phyloP scores from a whole-genome alignment of 2,888 invertebrate genomes.

The Sarcophaga subvicina region DNA sequence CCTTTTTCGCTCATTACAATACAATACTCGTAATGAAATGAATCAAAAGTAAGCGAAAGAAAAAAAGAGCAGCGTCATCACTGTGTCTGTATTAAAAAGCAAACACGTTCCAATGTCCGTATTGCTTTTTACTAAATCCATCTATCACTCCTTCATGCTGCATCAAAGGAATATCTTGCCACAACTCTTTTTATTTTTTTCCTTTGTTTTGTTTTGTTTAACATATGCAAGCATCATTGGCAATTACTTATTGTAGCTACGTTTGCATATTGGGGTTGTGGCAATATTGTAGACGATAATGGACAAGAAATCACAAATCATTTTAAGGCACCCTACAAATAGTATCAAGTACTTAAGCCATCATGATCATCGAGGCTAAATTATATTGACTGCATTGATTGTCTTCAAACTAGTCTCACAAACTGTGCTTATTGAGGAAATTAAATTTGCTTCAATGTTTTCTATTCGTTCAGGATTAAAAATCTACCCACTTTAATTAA shows the following conservation, averaged over 20 bases:
- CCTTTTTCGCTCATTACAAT: neutral
- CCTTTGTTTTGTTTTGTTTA: conserved; percentile 24
- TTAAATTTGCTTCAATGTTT: too few species aligned
- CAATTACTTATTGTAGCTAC: conserved; percentile 56
- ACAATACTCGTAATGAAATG: neutral
- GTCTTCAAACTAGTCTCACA: too few species aligned
- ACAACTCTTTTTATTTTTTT: conserved; percentile 36
- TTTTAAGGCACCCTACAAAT: too few species aligned
- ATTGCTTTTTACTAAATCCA: conserved; percentile 42
- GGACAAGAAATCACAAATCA: neutral
- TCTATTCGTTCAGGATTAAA: too few species aligned
- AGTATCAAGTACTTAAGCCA: too few species aligned
- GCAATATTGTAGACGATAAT: conserved; percentile 16
- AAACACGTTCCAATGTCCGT: conserved; percentile 67
- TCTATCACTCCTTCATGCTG: conserved; percentile 59
- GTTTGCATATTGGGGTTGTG: conserved; percentile 39
- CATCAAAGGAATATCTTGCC: neutral
- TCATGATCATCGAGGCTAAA: too few species aligned
- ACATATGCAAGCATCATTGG: conserved; percentile 59
- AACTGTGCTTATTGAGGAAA: too few species aligned
- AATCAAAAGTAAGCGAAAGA: conserved; percentile 24
- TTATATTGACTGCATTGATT: too few species aligned
- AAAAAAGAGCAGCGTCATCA: conserved; percentile 64
- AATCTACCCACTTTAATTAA: too few species aligned
- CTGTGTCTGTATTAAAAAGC: conserved; percentile 50